These are phyloP conservation scores for Hippoglossus hippoglossus DNA, from an alignment of 2,797 vertebrate species.

Conservation along the genomic window DNA sequence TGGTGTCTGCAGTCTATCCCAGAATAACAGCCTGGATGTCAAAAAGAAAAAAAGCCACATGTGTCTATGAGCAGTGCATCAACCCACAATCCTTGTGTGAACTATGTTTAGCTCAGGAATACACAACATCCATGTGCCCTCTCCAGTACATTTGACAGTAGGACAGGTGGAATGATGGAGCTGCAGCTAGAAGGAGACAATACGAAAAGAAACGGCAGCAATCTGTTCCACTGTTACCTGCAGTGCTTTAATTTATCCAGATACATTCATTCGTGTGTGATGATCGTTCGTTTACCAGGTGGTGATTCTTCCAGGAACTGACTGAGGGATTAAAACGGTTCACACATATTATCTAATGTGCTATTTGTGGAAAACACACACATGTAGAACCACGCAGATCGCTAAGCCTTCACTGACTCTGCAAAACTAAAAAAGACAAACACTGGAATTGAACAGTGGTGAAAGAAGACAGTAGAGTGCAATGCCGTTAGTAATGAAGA, in stretches of 20 bases:
- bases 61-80: constrained; percentile 1
- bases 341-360: not conserved
- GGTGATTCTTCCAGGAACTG: constrained; percentile 12
- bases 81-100: constrained; percentile 23
- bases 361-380: not conserved
- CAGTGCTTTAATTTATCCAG: not conserved
- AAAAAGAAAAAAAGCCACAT: not conserved
- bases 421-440: too few relatives aligned
- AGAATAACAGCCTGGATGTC: constrained; percentile 30
- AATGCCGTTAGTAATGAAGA: not conserved
- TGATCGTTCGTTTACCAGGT: constrained; percentile 20
- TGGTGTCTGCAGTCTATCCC: constrained; percentile 1
- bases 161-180: not conserved
- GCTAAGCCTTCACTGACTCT: not conserved
- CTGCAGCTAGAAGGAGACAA: not conserved
- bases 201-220: not conserved
- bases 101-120: constrained; percentile 24
- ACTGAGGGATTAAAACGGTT: not conserved
- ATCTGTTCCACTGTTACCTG: constrained; percentile 5
- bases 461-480: not conserved
- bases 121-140: constrained; percentile 2
- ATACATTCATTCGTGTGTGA: constrained; percentile 4
- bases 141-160: constrained; percentile 4
- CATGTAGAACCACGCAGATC: not conserved
- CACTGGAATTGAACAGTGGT: not conserved